Evolutionary conservation across 2,113 vertebrate species (phyloP), one percentile per base, ranked within the genome.

Genomic region (Urocolius indicus): DNA sequence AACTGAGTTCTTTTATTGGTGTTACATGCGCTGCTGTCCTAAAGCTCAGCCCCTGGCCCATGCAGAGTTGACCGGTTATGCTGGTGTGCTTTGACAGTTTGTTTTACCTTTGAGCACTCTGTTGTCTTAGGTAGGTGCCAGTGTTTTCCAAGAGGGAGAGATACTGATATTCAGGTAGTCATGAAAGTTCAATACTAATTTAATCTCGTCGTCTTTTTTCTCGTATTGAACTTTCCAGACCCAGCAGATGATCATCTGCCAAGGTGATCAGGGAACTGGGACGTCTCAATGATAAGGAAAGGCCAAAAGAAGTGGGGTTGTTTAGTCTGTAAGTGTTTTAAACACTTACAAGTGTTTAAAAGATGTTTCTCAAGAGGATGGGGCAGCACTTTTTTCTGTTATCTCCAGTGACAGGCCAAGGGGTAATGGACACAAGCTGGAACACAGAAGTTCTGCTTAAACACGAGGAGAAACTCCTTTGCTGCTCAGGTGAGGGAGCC

Each of bases 11-110:
- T 27, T 30, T 63, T 62, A 57, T 16, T 38, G 48, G n/a, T 46
- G 27, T 46, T 6, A 0, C 3, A 1, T 0, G 1, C 30, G 34
- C 22, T 52, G 38, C 29, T 48, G 13, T 36, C 54, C 72, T 55
- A 38, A 38, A 71, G 68, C 57, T 75, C 2, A 1, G 16, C 32
- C 55, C 68, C 34, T 68, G 68, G 46, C 23, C 27, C 23, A 2
- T 0, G 3, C 8, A 26, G 80, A 48, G 19, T 2, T 90, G 66
- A 51, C 51, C 46, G 67, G 57, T 34, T 15, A 9, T 2, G 20
- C 57, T 3, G 5, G 5, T 26, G 21, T 51, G 66, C 46, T 80
- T 34, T 43, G 80, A 43, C 41, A 55, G 54, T 52, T 63, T 16
- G 14, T 62, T 73, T 69, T 51, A 27, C 4, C 1, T 46, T 41